Evolutionary conservation across 2,113 vertebrate genomes (phyloP), one percentile per base, ranked within the genome.

Genomic region (Circaetus gallicus): DNA sequence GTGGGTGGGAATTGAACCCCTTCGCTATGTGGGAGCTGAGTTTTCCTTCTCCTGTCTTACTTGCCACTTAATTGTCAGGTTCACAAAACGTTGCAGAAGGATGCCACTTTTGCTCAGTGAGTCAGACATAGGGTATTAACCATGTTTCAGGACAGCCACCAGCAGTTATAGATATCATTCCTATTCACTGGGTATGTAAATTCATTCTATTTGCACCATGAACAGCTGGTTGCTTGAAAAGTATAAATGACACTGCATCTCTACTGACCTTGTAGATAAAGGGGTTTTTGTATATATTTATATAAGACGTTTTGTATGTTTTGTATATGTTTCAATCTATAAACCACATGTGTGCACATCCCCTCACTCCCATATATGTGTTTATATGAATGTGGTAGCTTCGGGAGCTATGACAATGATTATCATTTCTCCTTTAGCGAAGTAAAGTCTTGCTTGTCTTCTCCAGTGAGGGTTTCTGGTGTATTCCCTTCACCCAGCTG

Each of bases 281-380:
- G 8, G 3, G 0, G 0, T 0, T 32, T 40, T 65, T 71, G 5
- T 73, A 19, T 73, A 31, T 42, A 38, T 22, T 45, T 77, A 25
- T 14, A 8, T 18, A 61, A 45, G 34, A 49, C 11, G 29, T 65
- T 45, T 78, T n/a, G 7, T 55, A 25, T 65, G 16, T 45, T 89
- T 83, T 83, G 26, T n/a, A 0, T 38, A 24, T 49, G 14, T 82
- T 87, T 90, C 65, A 80, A 6, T 61, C 31, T 55, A 20, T 67
- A 45, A 85, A 59, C 12, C 5, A n/a, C 38, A 3, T 3, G 3
- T 32, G 5, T 47, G 15, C 32, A n/a, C 1, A 1, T 59, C 16
- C 45, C 26, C n/a, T 77, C 16, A 40, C 18, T 69, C 56, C 38
- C 4, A 12, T 16, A 17, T 38, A 34, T 52, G 17, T 80, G 5